Evolutionary conservation across 2,113 vertebrate genomes (phyloP).

Genomic region (Bos taurus): ARS-UCD2.0 NC_037334.1:99252501-99253000

Average conservation of each 20-base stretch:
- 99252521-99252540: background rate
- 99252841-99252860: background rate
- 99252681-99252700: background rate
- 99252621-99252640: background rate
- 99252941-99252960: background rate
- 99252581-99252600: background rate
- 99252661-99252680: background rate
- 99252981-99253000: background rate
- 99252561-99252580: background rate
- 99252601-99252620: background rate
- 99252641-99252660: background rate
- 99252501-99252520: background rate
- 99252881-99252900: background rate
- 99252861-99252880: background rate
- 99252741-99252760: background rate
- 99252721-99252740: background rate
- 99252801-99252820: background rate
- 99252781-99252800: background rate
- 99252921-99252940: background rate
- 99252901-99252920: background rate
- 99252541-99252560: background rate
- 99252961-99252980: background rate
- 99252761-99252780: background rate
- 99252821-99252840: background rate
- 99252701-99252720: background rate